Conservation (phyloP, 2,797 vertebrate species). For the Coluber constrictor region DNA sequence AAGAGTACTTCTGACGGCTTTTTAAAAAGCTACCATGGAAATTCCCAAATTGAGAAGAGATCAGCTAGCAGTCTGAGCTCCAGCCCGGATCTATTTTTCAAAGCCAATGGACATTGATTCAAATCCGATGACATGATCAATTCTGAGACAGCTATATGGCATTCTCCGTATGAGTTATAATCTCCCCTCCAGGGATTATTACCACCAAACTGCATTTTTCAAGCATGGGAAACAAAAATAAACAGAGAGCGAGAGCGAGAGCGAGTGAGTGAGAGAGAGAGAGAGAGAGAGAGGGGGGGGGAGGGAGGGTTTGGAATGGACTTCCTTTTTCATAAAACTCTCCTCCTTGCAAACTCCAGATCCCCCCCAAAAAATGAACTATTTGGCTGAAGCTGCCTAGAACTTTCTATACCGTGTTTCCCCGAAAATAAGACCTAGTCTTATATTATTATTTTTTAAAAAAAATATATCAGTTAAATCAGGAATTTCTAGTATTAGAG, state of each 20-base stretch:
- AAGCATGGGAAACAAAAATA: not conserved
- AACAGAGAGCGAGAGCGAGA: not conserved
- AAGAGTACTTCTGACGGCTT: too few species aligned
- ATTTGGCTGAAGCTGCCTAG: slow-evolving; percentile 63
- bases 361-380: slow-evolving; percentile 38
- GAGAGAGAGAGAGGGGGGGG: not conserved
- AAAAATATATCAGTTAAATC: not conserved
- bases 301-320: slow-evolving; percentile 13
- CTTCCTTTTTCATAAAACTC: not conserved
- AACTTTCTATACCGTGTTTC: slow-evolving; percentile 37
- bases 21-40: too few species aligned
- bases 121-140: not conserved
- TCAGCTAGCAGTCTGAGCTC: not conserved
- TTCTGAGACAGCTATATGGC: not conserved
- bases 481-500: not conserved
- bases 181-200: not conserved
- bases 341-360: slow-evolving; percentile 38
- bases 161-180: not conserved
- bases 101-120: not conserved
- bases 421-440: too few species aligned
- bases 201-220: slow-evolving; percentile 40
- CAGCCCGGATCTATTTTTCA: not conserved
- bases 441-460: too few species aligned
- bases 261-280: too few species aligned
- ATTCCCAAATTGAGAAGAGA: too few species aligned